Conservation (phyloP, 2,888 invertebrate genomes). For the Piscicola geometra region DNA sequence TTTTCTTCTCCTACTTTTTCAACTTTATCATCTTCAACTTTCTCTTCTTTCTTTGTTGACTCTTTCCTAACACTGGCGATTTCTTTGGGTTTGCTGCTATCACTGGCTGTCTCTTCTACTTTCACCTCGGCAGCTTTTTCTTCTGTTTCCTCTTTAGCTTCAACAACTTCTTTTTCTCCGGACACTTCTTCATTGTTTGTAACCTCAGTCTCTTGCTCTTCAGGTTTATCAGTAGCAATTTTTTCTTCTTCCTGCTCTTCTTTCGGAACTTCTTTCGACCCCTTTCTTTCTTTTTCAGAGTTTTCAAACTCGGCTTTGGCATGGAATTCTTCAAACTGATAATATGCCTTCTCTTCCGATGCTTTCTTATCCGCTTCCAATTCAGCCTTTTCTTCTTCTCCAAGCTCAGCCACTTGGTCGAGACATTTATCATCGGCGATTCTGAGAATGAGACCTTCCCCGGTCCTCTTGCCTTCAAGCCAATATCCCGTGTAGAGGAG, state of each 20-base stretch:
- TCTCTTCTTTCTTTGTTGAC: not conserved
- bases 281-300: not conserved
- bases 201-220: not conserved
- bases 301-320: conserved; percentile 8
- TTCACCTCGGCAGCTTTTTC: conserved; percentile 7
- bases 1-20: not conserved
- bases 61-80: not conserved
- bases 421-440: conserved; percentile 28
- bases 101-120: too few species aligned
- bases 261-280: too few species aligned
- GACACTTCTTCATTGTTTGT: not conserved
- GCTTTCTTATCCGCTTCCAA: not conserved
- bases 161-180: not conserved
- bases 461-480: conserved; percentile 32
- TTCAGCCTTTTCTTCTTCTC: not conserved
- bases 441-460: conserved; percentile 28
- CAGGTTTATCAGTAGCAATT: conserved; percentile 1
- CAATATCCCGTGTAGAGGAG: conserved; percentile 32
- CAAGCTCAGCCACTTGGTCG: not conserved
- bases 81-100: too few species aligned
- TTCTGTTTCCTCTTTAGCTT: not conserved
- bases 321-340: conserved; percentile 26
- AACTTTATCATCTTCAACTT: conserved; percentile 1
- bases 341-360: conserved; percentile 1
- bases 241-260: not conserved